phyloP scores from a whole-genome alignment of 1,140 invertebrate species.

The Drosophila prosaltans region DNA sequence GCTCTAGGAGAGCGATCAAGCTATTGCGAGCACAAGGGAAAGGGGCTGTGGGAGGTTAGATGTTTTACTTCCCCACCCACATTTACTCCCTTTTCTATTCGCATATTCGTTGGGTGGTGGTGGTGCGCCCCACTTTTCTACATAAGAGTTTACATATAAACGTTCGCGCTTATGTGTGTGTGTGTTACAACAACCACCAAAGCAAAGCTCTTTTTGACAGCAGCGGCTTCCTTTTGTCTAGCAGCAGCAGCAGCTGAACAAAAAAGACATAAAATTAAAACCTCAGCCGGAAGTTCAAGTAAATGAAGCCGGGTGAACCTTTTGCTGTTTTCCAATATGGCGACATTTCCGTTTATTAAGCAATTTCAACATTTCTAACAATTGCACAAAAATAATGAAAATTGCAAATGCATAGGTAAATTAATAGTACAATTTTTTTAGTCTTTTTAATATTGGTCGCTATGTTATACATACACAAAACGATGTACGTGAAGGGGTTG shows the following conservation, averaged over 20 bases:
- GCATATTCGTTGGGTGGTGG: slow-evolving; percentile 48
- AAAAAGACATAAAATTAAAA: slow-evolving; percentile 36
- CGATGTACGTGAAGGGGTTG: slow-evolving; percentile 13
- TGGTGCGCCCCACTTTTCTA: slow-evolving; percentile 61
- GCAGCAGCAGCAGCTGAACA: slow-evolving; percentile 25
- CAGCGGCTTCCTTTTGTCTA: slow-evolving; percentile 71
- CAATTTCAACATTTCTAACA: slow-evolving; percentile 31
- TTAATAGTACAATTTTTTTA: slow-evolving; percentile 37
- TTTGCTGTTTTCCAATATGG: slow-evolving; percentile 65
- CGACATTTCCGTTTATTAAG: slow-evolving; percentile 49
- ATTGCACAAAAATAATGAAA: slow-evolving; percentile 33
- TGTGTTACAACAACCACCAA: slow-evolving; percentile 72
- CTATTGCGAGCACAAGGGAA: slow-evolving; percentile 3
- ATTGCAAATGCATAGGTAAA: not conserved
- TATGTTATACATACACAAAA: slow-evolving; percentile 70
- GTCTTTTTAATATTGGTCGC: slow-evolving; percentile 39
- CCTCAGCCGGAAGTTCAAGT: slow-evolving; percentile 62
- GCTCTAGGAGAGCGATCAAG: slow-evolving; percentile 41
- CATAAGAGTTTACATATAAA: slow-evolving; percentile 6
- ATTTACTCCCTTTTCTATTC: slow-evolving; percentile 51
- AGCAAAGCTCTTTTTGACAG: slow-evolving; percentile 54
- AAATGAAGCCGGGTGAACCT: slow-evolving; percentile 40
- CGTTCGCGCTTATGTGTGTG: slow-evolving; percentile 32
- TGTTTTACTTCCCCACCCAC: slow-evolving; percentile 50
- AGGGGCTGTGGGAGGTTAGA: slow-evolving; percentile 29